Evolutionary conservation across 2,888 invertebrate genomes (phyloP), one percentile per base, ranked within the genome.

Genomic region (Diadegma fenestrale): DNA sequence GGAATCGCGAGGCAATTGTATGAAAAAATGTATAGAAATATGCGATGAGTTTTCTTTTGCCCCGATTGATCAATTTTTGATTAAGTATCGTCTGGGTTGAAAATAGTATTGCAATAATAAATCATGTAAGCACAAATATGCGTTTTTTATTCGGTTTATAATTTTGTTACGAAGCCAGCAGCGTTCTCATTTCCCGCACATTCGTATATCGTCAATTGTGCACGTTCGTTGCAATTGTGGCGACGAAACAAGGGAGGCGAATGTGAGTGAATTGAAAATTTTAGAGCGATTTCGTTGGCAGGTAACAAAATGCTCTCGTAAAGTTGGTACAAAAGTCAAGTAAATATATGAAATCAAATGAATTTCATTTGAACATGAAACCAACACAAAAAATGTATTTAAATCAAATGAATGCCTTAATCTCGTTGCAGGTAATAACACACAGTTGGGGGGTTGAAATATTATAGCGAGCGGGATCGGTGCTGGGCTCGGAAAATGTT

Each of bases 381-480:
- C 30, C 17, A 43, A 26, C 14, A 68, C 5, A 1, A 30, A 68
- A 68, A 58, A 58, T 54, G 68, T 78, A 78, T 78, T 78, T 30
- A 58, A 78, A 78, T 78, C 78, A 51, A 45, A 54, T 48, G 66
- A 80, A 73, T 43, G 19, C 54, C 14, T 73, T 80, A 73, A 72
- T 80, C 64, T 78, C 64, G 51, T 30, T 54, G 51, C n/a, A 33
- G 26, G 64, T 78, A 66, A 75, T 61, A 78, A 54, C 30, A 33
- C 68, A 66, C 51, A 54, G 66, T 48, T 72, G 76, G 72, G 76
- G 72, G 37, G 48, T 72, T 79, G 58, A 85, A 82, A 72, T 79
- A 82, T 82, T 71, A 82, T 76, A 48, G n/a, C 30, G 75, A 71
- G 48, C 22, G 58, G 43, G 6, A 26, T 22, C 54, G 8, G 58